Percentiles rank a stretch among this genome's conserved stretches.
These are phyloP conservation scores for Chrysopilus asiliformis DNA, from an alignment of 2,888 invertebrate genomes.

Conservation along the genomic window DNA sequence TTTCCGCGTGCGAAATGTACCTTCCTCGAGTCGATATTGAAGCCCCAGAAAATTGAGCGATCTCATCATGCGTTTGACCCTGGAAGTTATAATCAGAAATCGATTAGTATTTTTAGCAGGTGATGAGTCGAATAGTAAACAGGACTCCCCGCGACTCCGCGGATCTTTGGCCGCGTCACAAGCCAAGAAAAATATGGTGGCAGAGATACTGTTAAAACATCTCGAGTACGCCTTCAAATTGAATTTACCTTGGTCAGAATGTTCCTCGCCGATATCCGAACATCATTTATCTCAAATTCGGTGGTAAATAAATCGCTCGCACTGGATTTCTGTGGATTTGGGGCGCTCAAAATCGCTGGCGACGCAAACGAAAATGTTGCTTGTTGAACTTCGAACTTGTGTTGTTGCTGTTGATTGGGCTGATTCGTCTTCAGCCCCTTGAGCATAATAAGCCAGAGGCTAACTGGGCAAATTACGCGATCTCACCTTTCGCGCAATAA, in stretches of 20 bases:
- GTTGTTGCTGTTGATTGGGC: too few relatives aligned
- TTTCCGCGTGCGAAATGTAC: constrained; percentile 29
- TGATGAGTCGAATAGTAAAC: too few relatives aligned
- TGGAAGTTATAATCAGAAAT: constrained; percentile 7
- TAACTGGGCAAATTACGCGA: too few relatives aligned
- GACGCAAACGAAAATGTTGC: too few relatives aligned
- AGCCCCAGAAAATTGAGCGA: constrained; percentile 32
- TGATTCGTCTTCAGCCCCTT: too few relatives aligned
- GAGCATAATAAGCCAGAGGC: too few relatives aligned
- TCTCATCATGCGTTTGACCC: constrained; percentile 41
- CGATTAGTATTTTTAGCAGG: constrained; percentile 5
- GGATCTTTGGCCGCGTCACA: not conserved
- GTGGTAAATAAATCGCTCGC: constrained; percentile 25
- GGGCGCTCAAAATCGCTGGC: too few relatives aligned
- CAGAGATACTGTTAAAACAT: not conserved
- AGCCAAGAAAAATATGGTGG: not conserved
- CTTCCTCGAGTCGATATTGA: constrained; percentile 40
- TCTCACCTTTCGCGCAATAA: too few relatives aligned
- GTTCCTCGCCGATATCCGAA: constrained; percentile 38
- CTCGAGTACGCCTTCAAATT: not conserved
- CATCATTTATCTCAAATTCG: constrained; percentile 42
- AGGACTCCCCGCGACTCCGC: too few relatives aligned
- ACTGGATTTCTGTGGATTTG: constrained; percentile 5
- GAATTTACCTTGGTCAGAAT: constrained; percentile 37
- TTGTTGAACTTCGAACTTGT: too few relatives aligned